Conservation (phyloP, 2,888 invertebrate species). For the Incurvaria masculella region DNA sequence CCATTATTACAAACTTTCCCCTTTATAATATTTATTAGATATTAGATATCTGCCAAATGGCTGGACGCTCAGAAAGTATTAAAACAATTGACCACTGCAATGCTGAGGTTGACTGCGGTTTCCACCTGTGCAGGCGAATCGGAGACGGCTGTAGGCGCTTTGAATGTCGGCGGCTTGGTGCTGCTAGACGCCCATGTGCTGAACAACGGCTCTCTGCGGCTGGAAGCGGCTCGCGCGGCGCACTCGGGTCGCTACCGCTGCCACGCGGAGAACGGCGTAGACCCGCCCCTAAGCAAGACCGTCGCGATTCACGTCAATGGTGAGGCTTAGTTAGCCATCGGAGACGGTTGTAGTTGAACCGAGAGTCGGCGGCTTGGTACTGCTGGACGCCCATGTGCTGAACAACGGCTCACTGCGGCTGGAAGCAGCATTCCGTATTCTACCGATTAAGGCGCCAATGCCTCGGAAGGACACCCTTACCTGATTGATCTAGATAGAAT, state of each 20-base stretch:
- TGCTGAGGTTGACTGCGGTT: too few species aligned
- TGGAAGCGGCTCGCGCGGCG: conserved; percentile 69
- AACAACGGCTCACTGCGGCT: conserved; percentile 73
- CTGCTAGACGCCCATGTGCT: conserved; percentile 45
- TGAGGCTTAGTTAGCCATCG: conserved; percentile 41
- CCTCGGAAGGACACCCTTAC: too few species aligned
- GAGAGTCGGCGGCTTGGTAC: background rate
- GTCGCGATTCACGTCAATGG: conserved; percentile 80
- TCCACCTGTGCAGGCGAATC: conserved; percentile 31
- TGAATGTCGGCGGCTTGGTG: background rate
- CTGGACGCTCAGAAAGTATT: too few species aligned
- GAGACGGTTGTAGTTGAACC: conserved; percentile 41
- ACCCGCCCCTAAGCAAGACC: conserved; percentile 75
- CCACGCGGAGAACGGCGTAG: conserved; percentile 80
- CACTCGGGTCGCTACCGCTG: conserved; percentile 86
- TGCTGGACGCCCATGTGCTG: conserved; percentile 45
- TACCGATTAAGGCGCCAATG: too few species aligned
- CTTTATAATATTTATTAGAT: too few species aligned
- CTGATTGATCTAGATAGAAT: too few species aligned
- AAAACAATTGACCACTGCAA: too few species aligned
- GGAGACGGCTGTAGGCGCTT: conserved; percentile 42
- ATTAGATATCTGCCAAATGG: too few species aligned
- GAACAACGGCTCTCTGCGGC: conserved; percentile 70
- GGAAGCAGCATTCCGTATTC: too few species aligned
- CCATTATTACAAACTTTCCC: too few species aligned